phyloP scores from a whole-genome alignment of 2,113 vertebrate species.

The Dolichotis patagonum region DNA sequence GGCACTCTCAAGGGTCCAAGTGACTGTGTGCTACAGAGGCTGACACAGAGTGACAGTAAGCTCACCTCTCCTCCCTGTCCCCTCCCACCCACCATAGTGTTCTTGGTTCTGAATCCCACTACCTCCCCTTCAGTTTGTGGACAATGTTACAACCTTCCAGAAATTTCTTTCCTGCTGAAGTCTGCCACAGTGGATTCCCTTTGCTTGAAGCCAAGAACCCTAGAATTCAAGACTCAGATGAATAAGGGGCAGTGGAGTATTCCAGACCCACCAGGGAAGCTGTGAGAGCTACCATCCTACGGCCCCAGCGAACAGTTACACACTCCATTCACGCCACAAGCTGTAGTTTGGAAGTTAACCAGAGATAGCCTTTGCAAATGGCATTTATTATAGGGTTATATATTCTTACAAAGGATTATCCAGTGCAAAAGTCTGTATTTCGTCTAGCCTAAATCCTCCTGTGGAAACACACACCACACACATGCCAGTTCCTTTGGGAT shows the following conservation, averaged over 20 bases:
- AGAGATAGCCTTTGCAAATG: constrained; percentile 41
- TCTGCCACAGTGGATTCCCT: background rate
- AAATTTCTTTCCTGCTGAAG: background rate
- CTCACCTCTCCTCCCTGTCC: background rate
- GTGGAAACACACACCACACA: background rate
- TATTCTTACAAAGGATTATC: background rate
- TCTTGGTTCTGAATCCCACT: background rate
- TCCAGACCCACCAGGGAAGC: background rate
- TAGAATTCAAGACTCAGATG: background rate
- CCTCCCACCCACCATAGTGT: background rate
- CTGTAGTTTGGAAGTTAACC: constrained; percentile 28
- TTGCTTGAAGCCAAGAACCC: constrained; percentile 34
- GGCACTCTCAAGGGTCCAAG: background rate
- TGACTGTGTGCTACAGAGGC: background rate
- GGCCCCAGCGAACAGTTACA: background rate
- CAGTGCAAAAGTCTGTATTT: background rate
- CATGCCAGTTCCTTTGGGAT: background rate
- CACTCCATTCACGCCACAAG: background rate
- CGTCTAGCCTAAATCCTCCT: background rate
- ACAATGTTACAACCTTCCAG: background rate
- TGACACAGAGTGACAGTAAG: background rate
- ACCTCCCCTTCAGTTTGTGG: background rate
- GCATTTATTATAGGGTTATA: constrained; percentile 16
- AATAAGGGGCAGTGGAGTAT: background rate
- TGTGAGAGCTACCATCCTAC: background rate